Conservation (phyloP, 2,113 vertebrate species). For the Xiphophorus couchianus region DNA sequence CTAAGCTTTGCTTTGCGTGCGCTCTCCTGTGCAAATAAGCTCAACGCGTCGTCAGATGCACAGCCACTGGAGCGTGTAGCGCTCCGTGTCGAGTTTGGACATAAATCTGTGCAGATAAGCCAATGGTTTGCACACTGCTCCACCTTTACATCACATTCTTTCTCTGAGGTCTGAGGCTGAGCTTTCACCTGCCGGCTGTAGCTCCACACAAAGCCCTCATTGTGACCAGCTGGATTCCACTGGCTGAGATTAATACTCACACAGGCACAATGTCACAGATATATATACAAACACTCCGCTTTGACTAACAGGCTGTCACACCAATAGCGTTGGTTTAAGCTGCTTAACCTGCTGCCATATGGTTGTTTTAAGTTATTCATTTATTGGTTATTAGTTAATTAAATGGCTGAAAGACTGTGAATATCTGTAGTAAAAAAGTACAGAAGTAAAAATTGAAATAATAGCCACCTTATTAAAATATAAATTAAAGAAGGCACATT, state of each 20-base stretch:
- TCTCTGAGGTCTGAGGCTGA: neutral
- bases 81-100: neutral
- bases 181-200: constrained; percentile 46
- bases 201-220: constrained; percentile 51
- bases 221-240: constrained; percentile 46
- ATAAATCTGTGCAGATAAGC: constrained; percentile 14
- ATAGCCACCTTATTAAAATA: neutral
- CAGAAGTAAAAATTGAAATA: neutral
- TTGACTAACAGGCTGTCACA: neutral
- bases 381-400: neutral
- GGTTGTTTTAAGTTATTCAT: neutral
- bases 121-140: neutral
- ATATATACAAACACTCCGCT: neutral
- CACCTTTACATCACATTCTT: constrained; percentile 21
- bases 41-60: neutral
- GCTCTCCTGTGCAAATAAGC: neutral
- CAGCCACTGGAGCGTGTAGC: constrained; percentile 1
- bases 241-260: constrained; percentile 39
- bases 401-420: neutral
- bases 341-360: neutral
- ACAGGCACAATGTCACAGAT: constrained; percentile 2
- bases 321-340: neutral
- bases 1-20: constrained; percentile 16
- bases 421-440: neutral
- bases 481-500: neutral